Conservation (phyloP, 2,888 invertebrate species). For the Automeris io region DNA sequence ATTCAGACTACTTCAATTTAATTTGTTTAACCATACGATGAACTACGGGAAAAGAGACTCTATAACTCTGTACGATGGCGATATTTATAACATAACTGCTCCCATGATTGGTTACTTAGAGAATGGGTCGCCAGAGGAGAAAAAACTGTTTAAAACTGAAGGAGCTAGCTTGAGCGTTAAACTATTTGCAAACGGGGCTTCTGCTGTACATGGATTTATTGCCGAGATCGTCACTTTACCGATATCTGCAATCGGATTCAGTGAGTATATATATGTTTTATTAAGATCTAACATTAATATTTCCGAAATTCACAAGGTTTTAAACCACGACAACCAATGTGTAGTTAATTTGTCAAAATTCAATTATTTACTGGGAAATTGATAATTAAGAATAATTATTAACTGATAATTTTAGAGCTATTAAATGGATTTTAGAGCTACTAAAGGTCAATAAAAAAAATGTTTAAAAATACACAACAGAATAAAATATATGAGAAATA, state of each 20-base stretch:
- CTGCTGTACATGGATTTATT: constrained; percentile 95
- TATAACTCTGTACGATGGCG: constrained; percentile 93
- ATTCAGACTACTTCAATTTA: constrained; percentile 92
- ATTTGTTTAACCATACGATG: constrained; percentile 91
- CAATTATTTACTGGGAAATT: no score
- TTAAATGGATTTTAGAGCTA: no score
- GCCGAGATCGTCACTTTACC: constrained; percentile 98
- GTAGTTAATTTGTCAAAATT: no score
- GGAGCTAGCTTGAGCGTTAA: constrained; percentile 91
- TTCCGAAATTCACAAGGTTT: no score
- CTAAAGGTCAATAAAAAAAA: no score
- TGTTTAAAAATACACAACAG: no score
- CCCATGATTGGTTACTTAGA: constrained; percentile 83
- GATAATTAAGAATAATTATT: no score
- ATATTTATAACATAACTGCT: constrained; percentile 91
- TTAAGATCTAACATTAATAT: no score
- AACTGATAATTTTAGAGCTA: no score
- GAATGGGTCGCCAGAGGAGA: constrained; percentile 82
- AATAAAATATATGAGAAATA: no score
- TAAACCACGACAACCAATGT: no score
- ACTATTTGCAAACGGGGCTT: constrained; percentile 96
- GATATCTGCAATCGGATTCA: constrained; percentile 91
- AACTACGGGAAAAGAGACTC: constrained; percentile 90
- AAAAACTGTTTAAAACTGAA: constrained; percentile 84
- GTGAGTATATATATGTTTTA: constrained; percentile 75